These are phyloP conservation scores for Muscina levida DNA, from an alignment of 2,888 invertebrate genomes.

Conservation along the genomic window DNA sequence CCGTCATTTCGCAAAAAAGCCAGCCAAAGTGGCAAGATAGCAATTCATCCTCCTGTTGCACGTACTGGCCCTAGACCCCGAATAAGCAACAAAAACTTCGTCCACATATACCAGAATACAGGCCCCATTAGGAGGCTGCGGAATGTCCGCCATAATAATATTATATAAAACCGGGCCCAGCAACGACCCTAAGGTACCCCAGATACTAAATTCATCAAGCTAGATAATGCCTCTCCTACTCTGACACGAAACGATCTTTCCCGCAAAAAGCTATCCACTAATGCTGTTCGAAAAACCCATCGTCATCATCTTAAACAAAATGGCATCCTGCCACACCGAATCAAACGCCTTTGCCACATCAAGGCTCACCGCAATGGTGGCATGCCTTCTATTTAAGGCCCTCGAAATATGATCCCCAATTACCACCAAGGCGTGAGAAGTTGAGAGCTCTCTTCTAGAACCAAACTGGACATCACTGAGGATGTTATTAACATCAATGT, in stretches of 20 bases:
- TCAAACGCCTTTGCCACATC: too few species aligned
- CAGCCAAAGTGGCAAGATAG: too few species aligned
- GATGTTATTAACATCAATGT: background rate
- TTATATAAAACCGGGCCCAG: constrained; percentile 15
- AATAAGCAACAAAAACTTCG: background rate
- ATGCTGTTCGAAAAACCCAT: background rate
- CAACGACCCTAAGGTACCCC: constrained; percentile 3
- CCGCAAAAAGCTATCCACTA: background rate
- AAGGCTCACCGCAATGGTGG: too few species aligned
- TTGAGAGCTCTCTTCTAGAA: background rate
- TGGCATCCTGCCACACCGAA: too few species aligned
- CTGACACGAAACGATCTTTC: background rate
- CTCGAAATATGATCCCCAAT: background rate
- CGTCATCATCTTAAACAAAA: too few species aligned
- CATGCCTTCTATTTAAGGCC: too few species aligned
- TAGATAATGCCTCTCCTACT: background rate
- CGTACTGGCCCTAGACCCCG: background rate
- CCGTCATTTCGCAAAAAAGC: too few species aligned
- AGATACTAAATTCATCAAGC: background rate
- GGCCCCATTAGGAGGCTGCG: background rate
- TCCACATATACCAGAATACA: background rate
- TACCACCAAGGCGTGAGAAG: constrained; percentile 1
- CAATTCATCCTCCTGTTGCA: background rate
- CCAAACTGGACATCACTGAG: constrained; percentile 6
- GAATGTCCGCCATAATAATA: background rate